Evolutionary conservation across 1,140 invertebrate genomes (phyloP), one percentile per base, ranked within the genome.

Genomic region (Leucophenga varia): DNA sequence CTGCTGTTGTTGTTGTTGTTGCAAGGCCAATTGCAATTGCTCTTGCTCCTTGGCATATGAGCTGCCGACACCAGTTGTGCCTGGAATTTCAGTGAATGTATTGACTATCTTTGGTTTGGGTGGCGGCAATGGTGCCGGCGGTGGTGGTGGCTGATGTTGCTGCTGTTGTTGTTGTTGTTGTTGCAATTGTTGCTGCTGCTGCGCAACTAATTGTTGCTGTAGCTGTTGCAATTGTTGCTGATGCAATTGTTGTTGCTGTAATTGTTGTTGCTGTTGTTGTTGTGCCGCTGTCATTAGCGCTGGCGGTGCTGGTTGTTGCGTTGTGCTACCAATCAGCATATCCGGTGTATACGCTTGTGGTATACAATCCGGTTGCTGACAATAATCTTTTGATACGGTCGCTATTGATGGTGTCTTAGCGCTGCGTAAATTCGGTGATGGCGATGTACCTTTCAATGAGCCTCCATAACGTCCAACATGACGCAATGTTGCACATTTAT

Each of bases 381-480:
- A 74, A 32, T 74, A 75, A 43, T 75, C 71, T 56, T 72, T 74
- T 1, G 73, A 75, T 10, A 75, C 72, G 3, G 73, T 75, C 31
- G 73, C 64, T 55, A 75, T 72, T 20, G 61, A 74, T 9, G 74
- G 72, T 30, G 69, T 71, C 32, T 69, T 67, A 32, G 73, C 65
- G 42, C 61, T 74, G 31, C 74, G 68, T 39, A 75, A 46, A 44
- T 74, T 72, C 3, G 73, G 71, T 25, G 64, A 72, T 2, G 64
- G 61, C 16, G 64, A 70, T 20, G 16, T 13, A 34, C 50, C 65
- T 54, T 67, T 81, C 56, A 82, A 36, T 60, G 81, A 52, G 75
- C 81, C 46, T 57, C 73, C 72, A 37, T 75, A 75, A 16, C 73
- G 70, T n/a, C 68, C 73, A 5, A 72, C 72, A 43, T 75, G 73